Evolutionary conservation across 2,797 vertebrate species (phyloP).

Genomic region (Oreortyx pictus): DNA sequence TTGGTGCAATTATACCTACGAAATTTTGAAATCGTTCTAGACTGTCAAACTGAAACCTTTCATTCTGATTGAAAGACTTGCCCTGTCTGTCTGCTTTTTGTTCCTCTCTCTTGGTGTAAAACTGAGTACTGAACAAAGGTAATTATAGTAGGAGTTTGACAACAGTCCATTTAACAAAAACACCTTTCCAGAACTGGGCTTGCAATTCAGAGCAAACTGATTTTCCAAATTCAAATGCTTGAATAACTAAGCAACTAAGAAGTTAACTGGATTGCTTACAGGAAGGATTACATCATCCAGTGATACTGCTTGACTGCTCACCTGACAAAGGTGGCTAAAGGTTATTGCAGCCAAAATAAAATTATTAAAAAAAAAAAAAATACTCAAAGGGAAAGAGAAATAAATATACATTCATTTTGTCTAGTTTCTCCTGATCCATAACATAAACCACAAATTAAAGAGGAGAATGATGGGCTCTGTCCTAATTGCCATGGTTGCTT

Average conservation of each 20-base stretch:
- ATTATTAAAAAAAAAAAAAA: not conserved
- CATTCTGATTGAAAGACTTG: not conserved
- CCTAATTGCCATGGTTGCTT: not conserved
- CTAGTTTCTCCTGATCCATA: not conserved
- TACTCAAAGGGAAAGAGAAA: not conserved
- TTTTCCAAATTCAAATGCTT: not conserved
- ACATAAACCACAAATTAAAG: not conserved
- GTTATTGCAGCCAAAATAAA: not conserved
- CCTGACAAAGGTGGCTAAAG: not conserved
- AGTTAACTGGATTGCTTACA: constrained; percentile 32
- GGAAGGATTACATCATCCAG: not conserved
- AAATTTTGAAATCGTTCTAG: not conserved
- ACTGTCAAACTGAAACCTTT: not conserved
- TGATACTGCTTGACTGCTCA: not conserved
- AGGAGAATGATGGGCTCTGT: not conserved
- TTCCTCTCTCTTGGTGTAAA: not conserved
- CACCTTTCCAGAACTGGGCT: not conserved
- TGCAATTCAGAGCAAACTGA: constrained; percentile 10
- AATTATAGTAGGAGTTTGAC: not conserved
- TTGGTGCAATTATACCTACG: not conserved
- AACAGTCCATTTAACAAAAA: not conserved
- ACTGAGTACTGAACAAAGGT: not conserved
- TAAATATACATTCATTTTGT: fast-evolving
- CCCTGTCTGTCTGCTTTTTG: not conserved
- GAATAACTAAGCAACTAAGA: constrained; percentile 45